Percentiles rank a stretch among this genome's conserved stretches.
phyloP scores from a whole-genome alignment of 2,888 invertebrate species.

The Uloborus plumipes region DNA sequence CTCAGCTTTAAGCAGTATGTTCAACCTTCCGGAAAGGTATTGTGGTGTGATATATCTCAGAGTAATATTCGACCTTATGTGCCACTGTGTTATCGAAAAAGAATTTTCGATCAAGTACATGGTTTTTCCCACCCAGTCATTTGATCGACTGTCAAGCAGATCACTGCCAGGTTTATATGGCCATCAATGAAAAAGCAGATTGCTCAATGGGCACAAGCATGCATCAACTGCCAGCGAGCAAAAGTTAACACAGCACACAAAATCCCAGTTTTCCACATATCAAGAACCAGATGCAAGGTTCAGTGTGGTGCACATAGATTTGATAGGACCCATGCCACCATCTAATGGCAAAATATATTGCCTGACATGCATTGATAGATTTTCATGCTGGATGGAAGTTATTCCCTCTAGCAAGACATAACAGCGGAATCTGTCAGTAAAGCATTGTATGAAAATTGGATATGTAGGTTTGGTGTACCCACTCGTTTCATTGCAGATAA shows the following conservation, averaged over 20 bases:
- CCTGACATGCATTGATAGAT: conserved; percentile 2
- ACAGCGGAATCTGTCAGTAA: conserved; percentile 70
- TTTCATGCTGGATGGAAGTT: conserved; percentile 71
- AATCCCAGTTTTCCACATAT: neutral
- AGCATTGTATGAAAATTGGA: conserved; percentile 70
- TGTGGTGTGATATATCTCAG: conserved; percentile 20
- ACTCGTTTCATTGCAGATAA: conserved; percentile 69
- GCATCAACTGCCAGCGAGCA: neutral
- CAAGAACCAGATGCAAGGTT: conserved; percentile 4
- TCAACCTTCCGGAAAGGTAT: neutral
- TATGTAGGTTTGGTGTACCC: conserved; percentile 70
- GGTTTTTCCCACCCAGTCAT: conserved; percentile 6
- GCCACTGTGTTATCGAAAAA: neutral
- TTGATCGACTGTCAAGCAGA: conserved; percentile 9
- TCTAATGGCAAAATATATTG: conserved; percentile 8
- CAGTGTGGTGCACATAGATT: too few species aligned
- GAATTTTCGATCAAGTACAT: conserved; percentile 1
- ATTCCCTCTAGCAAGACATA: conserved; percentile 70
- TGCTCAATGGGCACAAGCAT: neutral
- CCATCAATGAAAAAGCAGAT: neutral
- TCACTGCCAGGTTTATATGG: conserved; percentile 27
- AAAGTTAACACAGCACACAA: conserved; percentile 16
- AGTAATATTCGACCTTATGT: conserved; percentile 18
- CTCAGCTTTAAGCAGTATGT: neutral
- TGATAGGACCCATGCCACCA: conserved; percentile 40